Percentiles rank a stretch among this genome's conserved stretches.
phyloP scores from a whole-genome alignment of 2,888 invertebrate genomes.

The Petrophora chlorosata region DNA sequence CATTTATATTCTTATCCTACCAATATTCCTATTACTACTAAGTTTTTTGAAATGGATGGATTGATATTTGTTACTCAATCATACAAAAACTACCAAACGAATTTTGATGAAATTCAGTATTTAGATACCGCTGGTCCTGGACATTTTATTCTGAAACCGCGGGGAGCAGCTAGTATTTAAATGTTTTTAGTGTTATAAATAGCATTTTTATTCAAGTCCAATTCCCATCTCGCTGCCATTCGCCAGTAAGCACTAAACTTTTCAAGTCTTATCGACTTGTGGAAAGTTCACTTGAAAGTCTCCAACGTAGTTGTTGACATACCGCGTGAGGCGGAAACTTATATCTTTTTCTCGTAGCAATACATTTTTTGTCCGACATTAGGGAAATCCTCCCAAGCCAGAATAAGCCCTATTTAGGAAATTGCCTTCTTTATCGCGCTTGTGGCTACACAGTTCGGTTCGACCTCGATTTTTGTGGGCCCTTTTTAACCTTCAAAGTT shows the following conservation, averaged over 20 bases:
- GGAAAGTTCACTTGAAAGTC: constrained; percentile 26
- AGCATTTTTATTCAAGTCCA: too few relatives aligned
- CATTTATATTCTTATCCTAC: too few relatives aligned
- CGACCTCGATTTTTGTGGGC: constrained; percentile 49
- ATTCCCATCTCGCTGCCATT: neutral
- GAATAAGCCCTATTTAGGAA: constrained; percentile 68
- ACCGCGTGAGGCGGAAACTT: constrained; percentile 26
- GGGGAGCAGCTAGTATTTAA: too few relatives aligned
- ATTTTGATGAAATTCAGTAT: too few relatives aligned
- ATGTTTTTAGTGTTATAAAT: too few relatives aligned
- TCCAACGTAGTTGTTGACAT: constrained; percentile 32
- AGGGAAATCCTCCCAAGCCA: constrained; percentile 70
- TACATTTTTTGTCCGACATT: constrained; percentile 75
- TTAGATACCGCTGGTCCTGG: too few relatives aligned
- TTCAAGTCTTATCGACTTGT: constrained; percentile 22
- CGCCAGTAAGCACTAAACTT: constrained; percentile 14
- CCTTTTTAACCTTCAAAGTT: constrained; percentile 53
- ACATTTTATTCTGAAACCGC: too few relatives aligned
- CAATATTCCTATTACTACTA: too few relatives aligned
- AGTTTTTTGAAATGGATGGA: too few relatives aligned
- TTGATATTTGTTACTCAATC: too few relatives aligned
- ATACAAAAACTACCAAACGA: too few relatives aligned
- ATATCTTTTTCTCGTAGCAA: constrained; percentile 51
- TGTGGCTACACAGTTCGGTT: constrained; percentile 59
- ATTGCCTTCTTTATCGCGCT: constrained; percentile 74